Conservation (phyloP, 1,140 invertebrate genomes). For the Tribolium madens region DNA sequence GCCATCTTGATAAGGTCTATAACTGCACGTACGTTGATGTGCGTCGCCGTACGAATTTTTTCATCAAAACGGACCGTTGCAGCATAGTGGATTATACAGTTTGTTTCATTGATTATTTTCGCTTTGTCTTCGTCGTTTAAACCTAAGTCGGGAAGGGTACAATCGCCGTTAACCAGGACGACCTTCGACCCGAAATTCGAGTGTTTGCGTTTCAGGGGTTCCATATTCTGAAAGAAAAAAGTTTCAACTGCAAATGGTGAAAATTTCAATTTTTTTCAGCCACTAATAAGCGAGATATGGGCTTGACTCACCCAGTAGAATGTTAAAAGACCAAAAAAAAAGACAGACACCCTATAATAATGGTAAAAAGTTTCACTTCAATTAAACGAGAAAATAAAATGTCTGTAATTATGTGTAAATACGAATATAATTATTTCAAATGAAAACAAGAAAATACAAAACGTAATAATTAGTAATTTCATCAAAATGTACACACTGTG, state of each 20-base stretch:
- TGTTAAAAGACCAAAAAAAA: too few species aligned
- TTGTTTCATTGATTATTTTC: slow-evolving; percentile 71
- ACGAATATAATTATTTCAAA: too few species aligned
- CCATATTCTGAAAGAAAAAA: slow-evolving; percentile 38
- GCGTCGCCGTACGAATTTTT: slow-evolving; percentile 73
- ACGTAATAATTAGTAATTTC: too few species aligned
- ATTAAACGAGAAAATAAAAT: too few species aligned
- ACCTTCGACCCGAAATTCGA: slow-evolving; percentile 76
- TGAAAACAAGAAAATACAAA: too few species aligned
- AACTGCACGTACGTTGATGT: slow-evolving; percentile 76
- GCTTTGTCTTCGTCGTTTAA: slow-evolving; percentile 71
- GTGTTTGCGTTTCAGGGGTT: slow-evolving; percentile 14
- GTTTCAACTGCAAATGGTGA: not conserved
- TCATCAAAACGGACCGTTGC: slow-evolving; percentile 80
- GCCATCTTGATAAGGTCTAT: slow-evolving; percentile 73
- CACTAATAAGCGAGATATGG: too few species aligned
- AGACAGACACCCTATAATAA: too few species aligned
- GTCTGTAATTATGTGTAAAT: too few species aligned
- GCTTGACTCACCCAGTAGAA: too few species aligned
- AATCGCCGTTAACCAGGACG: slow-evolving; percentile 73
- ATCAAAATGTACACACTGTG: too few species aligned
- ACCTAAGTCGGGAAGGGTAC: slow-evolving; percentile 72
- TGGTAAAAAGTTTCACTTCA: too few species aligned
- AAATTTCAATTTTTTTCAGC: not conserved
- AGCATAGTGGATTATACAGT: slow-evolving; percentile 71